These are phyloP conservation scores for Gorsachius magnificus DNA, from an alignment of 2,797 vertebrate species.

Conservation along the genomic window DNA sequence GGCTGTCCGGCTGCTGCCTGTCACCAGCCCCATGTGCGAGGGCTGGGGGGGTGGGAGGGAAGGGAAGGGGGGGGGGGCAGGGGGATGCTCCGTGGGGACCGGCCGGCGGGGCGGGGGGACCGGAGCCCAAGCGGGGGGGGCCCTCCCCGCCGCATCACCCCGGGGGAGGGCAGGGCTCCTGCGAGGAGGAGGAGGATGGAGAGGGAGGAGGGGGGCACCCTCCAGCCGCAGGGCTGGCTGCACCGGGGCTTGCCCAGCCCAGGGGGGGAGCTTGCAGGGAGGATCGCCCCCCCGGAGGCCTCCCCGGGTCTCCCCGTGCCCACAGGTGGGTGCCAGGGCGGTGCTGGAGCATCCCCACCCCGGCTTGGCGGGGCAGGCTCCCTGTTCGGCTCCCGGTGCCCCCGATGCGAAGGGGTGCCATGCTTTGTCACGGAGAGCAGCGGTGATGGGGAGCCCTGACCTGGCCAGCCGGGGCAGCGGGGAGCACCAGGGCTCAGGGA, in stretches of 20 bases:
- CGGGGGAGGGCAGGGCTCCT: neutral
- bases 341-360: neutral
- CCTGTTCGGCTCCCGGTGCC: neutral
- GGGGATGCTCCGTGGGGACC: neutral
- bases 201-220: neutral
- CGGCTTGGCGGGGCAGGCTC: neutral
- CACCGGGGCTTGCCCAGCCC: neutral
- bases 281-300: neutral
- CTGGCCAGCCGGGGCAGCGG: neutral
- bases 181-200: neutral
- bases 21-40: constrained; percentile 41
- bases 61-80: too few relatives aligned
- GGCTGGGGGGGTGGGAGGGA: neutral
- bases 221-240: neutral
- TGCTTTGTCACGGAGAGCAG: neutral
- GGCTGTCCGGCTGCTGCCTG: constrained; percentile 10
- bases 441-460: neutral
- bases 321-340: neutral
- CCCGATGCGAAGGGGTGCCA: neutral
- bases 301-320: neutral
- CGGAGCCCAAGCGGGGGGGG: neutral
- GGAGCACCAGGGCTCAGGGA: neutral
- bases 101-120: neutral
- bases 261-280: neutral
- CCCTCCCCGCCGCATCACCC: constrained; percentile 20